Base-by-base conservation (phyloP, 2,113 vertebrate genomes). In the Charina bottae region DNA sequence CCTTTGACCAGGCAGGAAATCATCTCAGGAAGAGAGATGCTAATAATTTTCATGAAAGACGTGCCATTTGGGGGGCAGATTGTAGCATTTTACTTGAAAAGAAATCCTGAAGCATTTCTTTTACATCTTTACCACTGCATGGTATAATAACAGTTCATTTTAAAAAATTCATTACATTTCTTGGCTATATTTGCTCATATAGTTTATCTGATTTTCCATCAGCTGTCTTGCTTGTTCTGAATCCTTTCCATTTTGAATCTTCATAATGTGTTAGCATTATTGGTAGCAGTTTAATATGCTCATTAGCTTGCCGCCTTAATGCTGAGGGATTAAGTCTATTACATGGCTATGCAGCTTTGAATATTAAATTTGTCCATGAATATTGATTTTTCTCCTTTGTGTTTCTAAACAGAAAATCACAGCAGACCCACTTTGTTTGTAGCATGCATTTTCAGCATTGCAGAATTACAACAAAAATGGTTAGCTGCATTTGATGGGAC, bases 261-360 rank as follows among this genome's bases (percentile, higher is more conserved):
- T 83, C 33, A 42, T 64, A 89, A 89, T 62, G n/a, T 26, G 59
- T 42, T 62, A 26, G 15, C 90, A 90, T 42, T 84, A 86, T 54
- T 92, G 15, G 0, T 64, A 37, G 12, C 33, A 46, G 3, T 93
- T 93, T 92, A 90, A 91, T 93, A 90, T 64, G 83, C 58, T 2
- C 15, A 86, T 91, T 84, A 93, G 92, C 3, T 86, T 93, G 88
- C 92, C 53, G 3, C 1, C 2, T 60, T 93, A 91, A 93, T 89
- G 88, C 0, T 55, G 33, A 28, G 3, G 4, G 33, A 93, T 88
- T 7, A 93, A 49, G 91, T 93, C 0, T 54, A 83, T 90, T 53
- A 7, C 33, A 85, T 4, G 89, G 83, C 0, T 85, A 21, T 91
- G 92, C 62, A 92, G 89, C 88, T 2, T 0, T 87, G 19, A 19